Conservation (phyloP, 2,888 invertebrate genomes). For the Sialis lutaria region DNA sequence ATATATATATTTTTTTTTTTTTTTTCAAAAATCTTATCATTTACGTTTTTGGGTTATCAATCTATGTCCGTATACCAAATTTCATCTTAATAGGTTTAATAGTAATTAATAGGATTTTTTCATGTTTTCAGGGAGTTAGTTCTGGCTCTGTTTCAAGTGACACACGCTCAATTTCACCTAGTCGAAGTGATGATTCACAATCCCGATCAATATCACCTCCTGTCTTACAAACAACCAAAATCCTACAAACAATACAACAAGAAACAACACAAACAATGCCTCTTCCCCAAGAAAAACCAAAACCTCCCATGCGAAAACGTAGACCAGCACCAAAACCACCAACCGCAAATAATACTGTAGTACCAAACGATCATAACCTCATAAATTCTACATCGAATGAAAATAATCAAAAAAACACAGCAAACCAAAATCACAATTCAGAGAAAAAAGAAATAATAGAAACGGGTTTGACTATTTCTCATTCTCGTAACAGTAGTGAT, state of each 20-base stretch:
- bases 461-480: constrained; percentile 32
- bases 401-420: constrained; percentile 12
- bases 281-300: constrained; percentile 23
- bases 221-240: constrained; percentile 15
- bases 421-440: constrained; percentile 10
- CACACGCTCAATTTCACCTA: constrained; percentile 32
- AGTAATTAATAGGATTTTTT: too few species aligned
- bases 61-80: too few species aligned
- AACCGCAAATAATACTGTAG: constrained; percentile 6
- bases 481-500: constrained; percentile 55
- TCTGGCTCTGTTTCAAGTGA: constrained; percentile 25
- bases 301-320: constrained; percentile 33
- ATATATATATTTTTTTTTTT: too few species aligned
- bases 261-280: constrained; percentile 20
- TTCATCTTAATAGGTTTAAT: too few species aligned
- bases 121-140: constrained; percentile 20
- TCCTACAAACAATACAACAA: constrained; percentile 15
- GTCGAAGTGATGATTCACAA: constrained; percentile 38
- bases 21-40: too few species aligned
- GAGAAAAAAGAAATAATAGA: constrained; percentile 9
- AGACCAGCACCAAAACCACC: constrained; percentile 41
- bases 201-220: constrained; percentile 26
- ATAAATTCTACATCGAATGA: constrained; percentile 3
- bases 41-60: too few species aligned
- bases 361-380: constrained; percentile 11